A percentile compares a stretch with the other conserved stretches of the same genome.
Evolutionary conservation across 2,797 vertebrate species (phyloP).

Genomic region (Bradypus variegatus): DNA sequence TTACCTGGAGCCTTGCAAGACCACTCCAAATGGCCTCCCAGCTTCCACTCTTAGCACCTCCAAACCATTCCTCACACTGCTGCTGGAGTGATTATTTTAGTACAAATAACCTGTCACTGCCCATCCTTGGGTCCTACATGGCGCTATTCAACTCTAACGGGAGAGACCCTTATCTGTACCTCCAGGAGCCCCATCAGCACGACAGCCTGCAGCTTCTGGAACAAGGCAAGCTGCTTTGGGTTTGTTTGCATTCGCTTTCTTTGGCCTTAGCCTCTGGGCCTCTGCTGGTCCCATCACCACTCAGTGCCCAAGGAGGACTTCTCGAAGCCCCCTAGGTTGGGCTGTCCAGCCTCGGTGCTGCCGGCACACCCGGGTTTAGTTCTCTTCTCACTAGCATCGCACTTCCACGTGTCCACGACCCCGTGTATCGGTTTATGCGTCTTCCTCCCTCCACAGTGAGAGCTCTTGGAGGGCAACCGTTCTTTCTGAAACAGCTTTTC

Average conservation of each 20-base stretch:
- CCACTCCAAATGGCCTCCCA: not conserved
- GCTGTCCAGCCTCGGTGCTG: not conserved
- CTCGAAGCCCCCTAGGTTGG: not conserved
- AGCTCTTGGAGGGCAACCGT: not conserved
- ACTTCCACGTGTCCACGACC: not conserved
- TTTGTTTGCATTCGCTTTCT: not conserved
- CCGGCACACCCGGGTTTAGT: too few relatives aligned
- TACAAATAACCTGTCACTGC: not conserved
- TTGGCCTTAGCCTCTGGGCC: not conserved
- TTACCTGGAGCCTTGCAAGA: not conserved
- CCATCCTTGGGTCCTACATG: fast-evolving
- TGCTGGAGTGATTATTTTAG: not conserved
- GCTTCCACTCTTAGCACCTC: not conserved
- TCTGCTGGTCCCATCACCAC: not conserved
- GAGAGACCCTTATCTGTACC: fast-evolving
- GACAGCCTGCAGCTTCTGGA: not conserved
- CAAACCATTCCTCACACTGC: not conserved
- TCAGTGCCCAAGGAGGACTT: not conserved
- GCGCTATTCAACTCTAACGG: not conserved
- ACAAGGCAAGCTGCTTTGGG: not conserved
- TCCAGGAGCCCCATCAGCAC: not conserved
- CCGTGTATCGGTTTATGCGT: too few relatives aligned
- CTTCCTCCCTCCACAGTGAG: not conserved
- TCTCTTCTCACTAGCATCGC: too few relatives aligned
- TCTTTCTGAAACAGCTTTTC: not conserved